A percentile compares a stretch with the other conserved stretches of the same genome.
phyloP scores from a whole-genome alignment of 1,140 invertebrate genomes.

The Ericerus pela region DNA sequence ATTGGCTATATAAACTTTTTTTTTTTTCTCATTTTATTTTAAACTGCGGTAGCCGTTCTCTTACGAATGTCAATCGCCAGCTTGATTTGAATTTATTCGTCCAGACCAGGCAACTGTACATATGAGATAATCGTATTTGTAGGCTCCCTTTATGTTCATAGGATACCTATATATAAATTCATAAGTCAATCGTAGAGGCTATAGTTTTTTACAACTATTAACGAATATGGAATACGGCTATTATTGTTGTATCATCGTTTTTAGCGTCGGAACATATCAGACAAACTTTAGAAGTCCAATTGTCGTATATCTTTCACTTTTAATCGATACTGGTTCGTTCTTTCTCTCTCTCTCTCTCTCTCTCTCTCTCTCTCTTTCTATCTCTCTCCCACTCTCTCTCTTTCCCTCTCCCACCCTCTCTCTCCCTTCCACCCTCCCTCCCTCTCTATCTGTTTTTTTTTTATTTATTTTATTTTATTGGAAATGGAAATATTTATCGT shows the following conservation, averaged over 20 bases:
- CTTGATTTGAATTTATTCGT: conserved; percentile 10
- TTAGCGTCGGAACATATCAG: conserved; percentile 8
- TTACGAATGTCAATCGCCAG: conserved; percentile 3
- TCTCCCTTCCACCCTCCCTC: no score
- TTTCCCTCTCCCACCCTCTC: no score
- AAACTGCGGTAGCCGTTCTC: neutral
- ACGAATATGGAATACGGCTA: conserved; percentile 11
- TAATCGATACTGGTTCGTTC: conserved; percentile 10
- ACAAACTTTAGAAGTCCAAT: neutral
- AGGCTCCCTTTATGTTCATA: no score
- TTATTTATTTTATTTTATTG: no score
- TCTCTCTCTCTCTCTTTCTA: neutral
- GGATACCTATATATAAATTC: conserved; percentile 3
- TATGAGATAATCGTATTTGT: no score
- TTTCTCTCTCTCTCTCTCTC: no score
- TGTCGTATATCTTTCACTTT: conserved; percentile 12
- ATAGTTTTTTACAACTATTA: conserved; percentile 4
- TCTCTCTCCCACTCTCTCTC: neutral
- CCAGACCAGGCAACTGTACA: neutral
- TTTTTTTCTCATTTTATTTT: no score
- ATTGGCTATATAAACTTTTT: no score
- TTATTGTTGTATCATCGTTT: conserved; percentile 4
- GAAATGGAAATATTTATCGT: no score
- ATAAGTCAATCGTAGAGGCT: conserved; percentile 4
- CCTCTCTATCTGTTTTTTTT: no score